Evolutionary conservation across 1,140 invertebrate genomes (phyloP), one percentile per base, ranked within the genome.

Genomic region (Trigoniulus corallinus): DNA sequence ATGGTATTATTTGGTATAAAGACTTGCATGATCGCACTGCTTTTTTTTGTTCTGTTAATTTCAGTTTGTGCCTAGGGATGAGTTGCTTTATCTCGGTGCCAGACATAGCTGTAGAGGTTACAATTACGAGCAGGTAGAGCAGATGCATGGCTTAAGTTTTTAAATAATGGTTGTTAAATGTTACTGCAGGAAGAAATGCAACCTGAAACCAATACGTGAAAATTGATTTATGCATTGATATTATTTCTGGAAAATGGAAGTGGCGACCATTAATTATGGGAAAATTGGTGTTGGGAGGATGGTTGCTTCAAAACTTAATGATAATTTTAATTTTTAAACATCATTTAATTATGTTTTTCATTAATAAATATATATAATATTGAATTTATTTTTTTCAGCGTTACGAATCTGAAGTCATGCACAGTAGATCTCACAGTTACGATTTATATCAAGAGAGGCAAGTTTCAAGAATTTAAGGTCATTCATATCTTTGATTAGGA

Each of bases 391-490:
- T 29, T 41, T 42, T 49, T 15, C 23, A 50, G 48, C 54, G 55
- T 53, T 59, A 54, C 41, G 58, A 53, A 56, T 57, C 39, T 56
- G 55, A 55, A 60, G 47, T 58, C 3, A 63, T 64, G n/a, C 60
- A 72, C 69, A 62, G 68, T 61, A 55, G 70, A 60, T 64, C 72
- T 60, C 59, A 61, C 2, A 67, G 65, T 43, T 62, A 68, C 47
- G 68, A 71, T 53, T 57, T 67, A 13, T 64, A 66, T 41, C 61
- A 62, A 45, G 67, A 69, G 52, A 62, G 57, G 7, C 37, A 46
- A 51, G 51, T 50, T 56, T 47, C 29, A 48, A 3, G 37, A 43
- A 41, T 22, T 55, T 52, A 43, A 44, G 18, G 37, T 39, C 37
- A 12, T 39, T 39, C 18, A 39, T 13, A 39, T 13, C 37, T 18